Percentiles rank a stretch among this genome's conserved stretches.
phyloP scores from a whole-genome alignment of 30 jellyfish, hydroid and myxozoan species.

The Pelagia noctiluca region DNA sequence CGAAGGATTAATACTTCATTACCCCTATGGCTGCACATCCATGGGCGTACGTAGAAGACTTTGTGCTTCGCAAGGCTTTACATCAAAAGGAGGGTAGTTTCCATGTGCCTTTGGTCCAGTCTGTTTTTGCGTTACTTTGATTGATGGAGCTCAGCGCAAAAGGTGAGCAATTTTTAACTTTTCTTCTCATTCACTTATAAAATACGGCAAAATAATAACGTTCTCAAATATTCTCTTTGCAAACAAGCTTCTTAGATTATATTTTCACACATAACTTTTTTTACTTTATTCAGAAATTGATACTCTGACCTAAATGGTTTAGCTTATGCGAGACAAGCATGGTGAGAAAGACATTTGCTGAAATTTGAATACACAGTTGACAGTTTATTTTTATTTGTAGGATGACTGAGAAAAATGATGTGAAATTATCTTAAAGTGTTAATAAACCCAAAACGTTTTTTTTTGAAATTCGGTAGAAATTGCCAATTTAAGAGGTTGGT shows the following conservation, averaged over 20 bases:
- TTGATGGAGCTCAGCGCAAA: constrained; percentile 11
- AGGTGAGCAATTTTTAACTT: too few relatives aligned
- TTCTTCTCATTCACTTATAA: neutral
- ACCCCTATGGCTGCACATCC: constrained; percentile 10
- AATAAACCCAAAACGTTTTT: too few relatives aligned
- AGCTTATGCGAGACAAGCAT: too few relatives aligned
- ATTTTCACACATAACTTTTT: neutral
- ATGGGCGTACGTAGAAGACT: constrained; percentile 7
- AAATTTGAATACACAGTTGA: too few relatives aligned
- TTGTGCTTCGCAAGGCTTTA: neutral
- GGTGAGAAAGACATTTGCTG: too few relatives aligned
- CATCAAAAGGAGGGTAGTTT: constrained; percentile 6
- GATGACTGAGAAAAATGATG: too few relatives aligned
- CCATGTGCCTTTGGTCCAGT: too few relatives aligned
- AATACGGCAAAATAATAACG: constrained; percentile 1
- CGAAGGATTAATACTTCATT: constrained; percentile 4
- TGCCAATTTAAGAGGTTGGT: too few relatives aligned
- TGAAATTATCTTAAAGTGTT: too few relatives aligned
- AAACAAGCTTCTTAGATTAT: constrained; percentile 6
- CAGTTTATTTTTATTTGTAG: too few relatives aligned
- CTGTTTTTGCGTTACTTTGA: too few relatives aligned
- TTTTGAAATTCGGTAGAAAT: too few relatives aligned
- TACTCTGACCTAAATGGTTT: neutral
- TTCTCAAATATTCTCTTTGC: constrained; percentile 5
- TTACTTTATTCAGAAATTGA: constrained; percentile 5